These are phyloP conservation scores for Platalea minor DNA, from an alignment of 2,797 vertebrate genomes.

Conservation along the genomic window DNA sequence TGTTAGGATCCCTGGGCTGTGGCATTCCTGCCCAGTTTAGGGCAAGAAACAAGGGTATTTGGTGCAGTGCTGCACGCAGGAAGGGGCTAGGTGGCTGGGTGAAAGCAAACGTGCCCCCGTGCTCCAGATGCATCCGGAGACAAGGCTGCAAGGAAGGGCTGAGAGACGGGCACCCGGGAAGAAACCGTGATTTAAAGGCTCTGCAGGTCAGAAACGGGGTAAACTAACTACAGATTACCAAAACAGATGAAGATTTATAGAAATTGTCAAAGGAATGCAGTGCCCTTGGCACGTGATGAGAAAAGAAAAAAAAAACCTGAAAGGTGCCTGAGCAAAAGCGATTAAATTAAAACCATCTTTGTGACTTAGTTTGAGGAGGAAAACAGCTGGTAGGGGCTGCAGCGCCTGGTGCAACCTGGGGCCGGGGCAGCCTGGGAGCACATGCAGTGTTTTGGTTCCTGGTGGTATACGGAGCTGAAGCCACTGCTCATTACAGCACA, in stretches of 20 bases:
- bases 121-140: fast-evolving
- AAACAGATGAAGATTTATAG: conserved; percentile 46
- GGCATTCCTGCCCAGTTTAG: not conserved
- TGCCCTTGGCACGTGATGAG: conserved; percentile 26
- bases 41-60: not conserved
- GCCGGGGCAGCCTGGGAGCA: not conserved
- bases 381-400: conserved; percentile 16
- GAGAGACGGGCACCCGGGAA: fast-evolving
- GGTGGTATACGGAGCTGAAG: not conserved
- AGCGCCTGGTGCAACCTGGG: not conserved
- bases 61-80: not conserved
- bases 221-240: not conserved
- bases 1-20: not conserved
- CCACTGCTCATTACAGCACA: not conserved
- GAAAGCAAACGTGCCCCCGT: fast-evolving
- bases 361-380: not conserved
- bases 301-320: not conserved
- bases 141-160: not conserved
- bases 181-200: not conserved
- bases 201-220: not conserved
- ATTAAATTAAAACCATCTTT: conserved; percentile 44
- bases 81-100: not conserved
- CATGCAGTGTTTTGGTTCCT: not conserved
- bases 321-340: conserved; percentile 40
- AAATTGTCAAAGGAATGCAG: conserved; percentile 3